Base-by-base conservation (phyloP, 2,888 invertebrate genomes). In the Drosophila kokeensis region DNA sequence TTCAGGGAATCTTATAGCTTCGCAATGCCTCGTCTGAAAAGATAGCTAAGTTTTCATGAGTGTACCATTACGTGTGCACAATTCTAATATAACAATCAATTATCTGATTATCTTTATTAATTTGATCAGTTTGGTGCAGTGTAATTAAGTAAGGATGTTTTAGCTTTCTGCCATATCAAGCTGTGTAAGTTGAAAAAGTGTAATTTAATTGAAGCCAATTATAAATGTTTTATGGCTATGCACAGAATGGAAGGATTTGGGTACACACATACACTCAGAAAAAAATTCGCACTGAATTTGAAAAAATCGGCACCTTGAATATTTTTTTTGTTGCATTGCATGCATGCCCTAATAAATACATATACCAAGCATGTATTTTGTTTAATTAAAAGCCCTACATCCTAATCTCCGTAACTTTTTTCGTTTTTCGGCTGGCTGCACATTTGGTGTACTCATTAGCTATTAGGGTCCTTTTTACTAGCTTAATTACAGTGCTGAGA, bases 401-500 rank as follows among this genome's bases (percentile, higher is more conserved):
- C 24, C 34, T 54, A 36, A 54, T 54, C 53, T 54, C 5, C 21
- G 24, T 8, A 24, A 24, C 24, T 8, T 13, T 53, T 53, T 53
- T 53, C 0, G 3, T 10, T 24, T 34, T 5, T 53, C 34, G 8
- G 6, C 53, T n/a, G 32, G 21, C 21, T 30, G 50, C 53, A 53
- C 53, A 53, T 11, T 54, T 54, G 18, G 53, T 11, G 34, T 18
- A 4, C 24, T 36, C 24, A 36, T 36, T 36, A 34, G 24, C 36
- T 27, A 24, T 36, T 30, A 45, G 21, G 15, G 21, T 4, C 21
- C 4, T 13, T 53, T 34, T 32, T 53, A n/a, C 2, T 13, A 29
- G 55, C 55, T 38, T 55, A 38, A 55, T 55, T 55, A 55, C 27
- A 30, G 15, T 21, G 29, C 57, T 21, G 30, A 52, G 50, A 50